Evolutionary conservation across 2,888 invertebrate species (phyloP).

Genomic region (Macrosiphum euphorbiae): DNA sequence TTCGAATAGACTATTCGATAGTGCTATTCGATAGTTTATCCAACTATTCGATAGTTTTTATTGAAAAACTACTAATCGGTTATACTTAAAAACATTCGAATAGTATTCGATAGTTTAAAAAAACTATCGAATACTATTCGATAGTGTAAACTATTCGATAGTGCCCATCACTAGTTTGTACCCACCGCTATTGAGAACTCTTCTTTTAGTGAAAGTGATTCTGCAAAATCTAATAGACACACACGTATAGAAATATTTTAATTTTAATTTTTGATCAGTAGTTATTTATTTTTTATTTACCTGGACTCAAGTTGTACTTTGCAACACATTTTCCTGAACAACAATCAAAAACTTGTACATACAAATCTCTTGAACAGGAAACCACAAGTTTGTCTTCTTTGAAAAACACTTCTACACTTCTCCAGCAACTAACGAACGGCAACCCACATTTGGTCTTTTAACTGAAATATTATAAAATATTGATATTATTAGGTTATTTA

Average conservation of each 20-base stretch:
- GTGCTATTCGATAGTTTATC: too few species aligned
- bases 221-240: conserved; percentile 51
- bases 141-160: too few species aligned
- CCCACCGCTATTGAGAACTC: conserved; percentile 51
- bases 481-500: background rate
- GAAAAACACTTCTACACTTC: conserved; percentile 77
- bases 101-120: too few species aligned
- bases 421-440: conserved; percentile 82
- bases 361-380: conserved; percentile 59
- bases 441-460: conserved; percentile 83
- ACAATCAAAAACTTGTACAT: conserved; percentile 54
- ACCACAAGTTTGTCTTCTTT: conserved; percentile 29
- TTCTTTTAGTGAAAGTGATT: conserved; percentile 50
- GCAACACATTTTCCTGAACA: conserved; percentile 52
- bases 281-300: conserved; percentile 13
- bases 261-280: background rate
- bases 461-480: conserved; percentile 71
- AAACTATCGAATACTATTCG: too few species aligned
- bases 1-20: too few species aligned
- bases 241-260: background rate
- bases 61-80: too few species aligned
- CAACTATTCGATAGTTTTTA: too few species aligned
- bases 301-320: conserved; percentile 39
- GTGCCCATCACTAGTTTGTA: too few species aligned
- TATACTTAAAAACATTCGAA: too few species aligned